phyloP scores from a whole-genome alignment of 2,888 invertebrate genomes.

The Pachliopta kotzebuea region DNA sequence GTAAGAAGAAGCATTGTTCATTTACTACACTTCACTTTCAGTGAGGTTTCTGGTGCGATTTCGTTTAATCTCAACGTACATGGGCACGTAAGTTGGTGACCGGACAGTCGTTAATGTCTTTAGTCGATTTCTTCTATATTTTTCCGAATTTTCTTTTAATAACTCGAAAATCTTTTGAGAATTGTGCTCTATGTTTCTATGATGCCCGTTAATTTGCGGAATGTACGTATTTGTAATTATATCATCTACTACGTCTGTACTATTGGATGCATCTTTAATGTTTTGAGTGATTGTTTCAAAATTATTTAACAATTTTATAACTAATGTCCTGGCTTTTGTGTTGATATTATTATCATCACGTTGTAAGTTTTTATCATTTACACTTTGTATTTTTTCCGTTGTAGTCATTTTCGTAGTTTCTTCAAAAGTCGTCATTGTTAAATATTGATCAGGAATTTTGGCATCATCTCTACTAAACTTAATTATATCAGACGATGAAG shows the following conservation, averaged over 20 bases:
- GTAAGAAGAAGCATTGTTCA: background rate
- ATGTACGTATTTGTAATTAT: slow-evolving; percentile 53
- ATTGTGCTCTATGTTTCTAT: slow-evolving; percentile 56
- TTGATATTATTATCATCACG: slow-evolving; percentile 26
- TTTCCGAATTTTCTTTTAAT: slow-evolving; percentile 48
- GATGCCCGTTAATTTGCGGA: slow-evolving; percentile 70
- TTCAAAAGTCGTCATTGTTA: slow-evolving; percentile 36
- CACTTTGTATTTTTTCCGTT: slow-evolving; percentile 36
- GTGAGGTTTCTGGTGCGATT: slow-evolving; percentile 44
- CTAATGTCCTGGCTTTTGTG: slow-evolving; percentile 43
- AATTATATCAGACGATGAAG: slow-evolving; percentile 54
- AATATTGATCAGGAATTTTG: slow-evolving; percentile 60
- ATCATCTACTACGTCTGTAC: slow-evolving; percentile 31
- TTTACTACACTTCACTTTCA: slow-evolving; percentile 21
- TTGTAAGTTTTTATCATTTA: slow-evolving; percentile 26
- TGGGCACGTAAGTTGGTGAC: slow-evolving; percentile 50
- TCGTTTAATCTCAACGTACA: slow-evolving; percentile 66
- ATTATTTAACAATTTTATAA: slow-evolving; percentile 54
- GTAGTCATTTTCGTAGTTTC: slow-evolving; percentile 30
- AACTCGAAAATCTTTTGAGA: slow-evolving; percentile 45
- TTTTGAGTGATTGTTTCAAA: slow-evolving; percentile 39
- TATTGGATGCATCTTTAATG: slow-evolving; percentile 23
- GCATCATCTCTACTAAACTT: slow-evolving; percentile 69
- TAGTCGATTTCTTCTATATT: slow-evolving; percentile 54
- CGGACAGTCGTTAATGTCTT: slow-evolving; percentile 52